These are phyloP conservation scores for Eremobia ochroleuca DNA, from an alignment of 2,888 invertebrate genomes.

Conservation along the genomic window DNA sequence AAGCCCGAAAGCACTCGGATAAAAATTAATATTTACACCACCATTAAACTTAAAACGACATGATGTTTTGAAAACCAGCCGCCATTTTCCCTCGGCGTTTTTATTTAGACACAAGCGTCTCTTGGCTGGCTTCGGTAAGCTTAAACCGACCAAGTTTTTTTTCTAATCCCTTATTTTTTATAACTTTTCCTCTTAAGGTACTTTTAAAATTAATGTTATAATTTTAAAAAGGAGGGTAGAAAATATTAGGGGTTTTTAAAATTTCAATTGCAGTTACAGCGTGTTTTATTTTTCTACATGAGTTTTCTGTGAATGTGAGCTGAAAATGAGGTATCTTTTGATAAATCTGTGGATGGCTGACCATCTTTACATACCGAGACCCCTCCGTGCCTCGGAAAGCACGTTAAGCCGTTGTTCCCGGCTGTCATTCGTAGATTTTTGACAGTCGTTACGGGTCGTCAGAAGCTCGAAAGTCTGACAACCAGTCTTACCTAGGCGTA, in stretches of 20 bases:
- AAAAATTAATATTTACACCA: constrained; percentile 16
- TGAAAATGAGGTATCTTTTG: neutral
- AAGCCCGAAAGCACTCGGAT: constrained; percentile 20
- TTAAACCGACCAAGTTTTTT: constrained; percentile 45
- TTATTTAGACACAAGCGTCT: constrained; percentile 26
- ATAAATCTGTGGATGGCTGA: too few relatives aligned
- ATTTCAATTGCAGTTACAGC: neutral
- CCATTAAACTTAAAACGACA: constrained; percentile 27
- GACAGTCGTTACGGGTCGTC: too few relatives aligned
- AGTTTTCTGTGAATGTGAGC: neutral
- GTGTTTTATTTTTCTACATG: neutral
- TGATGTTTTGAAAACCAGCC: constrained; percentile 14
- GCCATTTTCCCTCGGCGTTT: constrained; percentile 25
- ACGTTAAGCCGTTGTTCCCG: too few relatives aligned
- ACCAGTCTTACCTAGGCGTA: too few relatives aligned
- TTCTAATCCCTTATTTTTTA: constrained; percentile 50
- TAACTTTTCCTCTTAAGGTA: constrained; percentile 17
- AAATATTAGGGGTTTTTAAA: constrained; percentile 13
- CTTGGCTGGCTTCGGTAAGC: constrained; percentile 39
- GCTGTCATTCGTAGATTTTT: too few relatives aligned
- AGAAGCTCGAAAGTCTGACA: too few relatives aligned
- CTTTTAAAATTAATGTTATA: too few relatives aligned
- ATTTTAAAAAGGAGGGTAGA: neutral
- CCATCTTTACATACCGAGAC: too few relatives aligned
- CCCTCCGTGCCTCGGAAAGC: too few relatives aligned